Evolutionary conservation across 2,888 invertebrate genomes (phyloP), one percentile per base, ranked within the genome.

Genomic region (Pediacus dermestoides): DNA sequence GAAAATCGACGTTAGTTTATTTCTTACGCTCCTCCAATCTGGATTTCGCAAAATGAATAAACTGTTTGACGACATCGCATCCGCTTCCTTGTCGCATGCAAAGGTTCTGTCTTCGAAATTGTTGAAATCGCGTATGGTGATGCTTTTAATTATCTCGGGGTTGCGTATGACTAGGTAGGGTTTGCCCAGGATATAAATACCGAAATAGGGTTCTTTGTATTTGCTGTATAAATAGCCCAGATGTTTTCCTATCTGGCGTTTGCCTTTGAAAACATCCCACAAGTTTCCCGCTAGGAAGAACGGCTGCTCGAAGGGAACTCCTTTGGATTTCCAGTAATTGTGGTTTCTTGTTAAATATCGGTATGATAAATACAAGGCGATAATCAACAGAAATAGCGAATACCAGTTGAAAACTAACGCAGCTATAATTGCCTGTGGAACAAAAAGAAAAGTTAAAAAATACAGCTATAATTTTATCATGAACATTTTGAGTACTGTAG

Each of bases 1-100:
- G 49, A 77, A 71, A 1, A 74, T 72, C 1, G 76, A 75, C 0
- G 74, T 72, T 14, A 77, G 60, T 46, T 74, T 74, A 1, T 68
- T 58, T 16, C 78, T 64, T 8, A 77, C 58, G 23, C 65, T 66
- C 47, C 70, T 73, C 78, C 77, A 78, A 2, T 70, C 68, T 0
- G 72, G 70, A 39, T 74, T 74, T 32, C 67, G 67, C 37, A 74
- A 46, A 2, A 70, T 68, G 34, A 74, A 63, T 12, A 72, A 48
- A 55, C 70, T 71, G 31, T 66, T 68, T 47, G 69, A 67, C 1
- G 70, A 64, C 43, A 71, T 64, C 11, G 66, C 67, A 44, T 71
- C 71, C 28, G 65, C 68, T 21, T 68, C 61, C 21, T 65, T 66
- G 2, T 70, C 68, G 2, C 70, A 70, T 9, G 68, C 70, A 39